These are phyloP conservation scores for Spisula solida DNA, from an alignment of 2,888 invertebrate genomes.

Conservation along the genomic window DNA sequence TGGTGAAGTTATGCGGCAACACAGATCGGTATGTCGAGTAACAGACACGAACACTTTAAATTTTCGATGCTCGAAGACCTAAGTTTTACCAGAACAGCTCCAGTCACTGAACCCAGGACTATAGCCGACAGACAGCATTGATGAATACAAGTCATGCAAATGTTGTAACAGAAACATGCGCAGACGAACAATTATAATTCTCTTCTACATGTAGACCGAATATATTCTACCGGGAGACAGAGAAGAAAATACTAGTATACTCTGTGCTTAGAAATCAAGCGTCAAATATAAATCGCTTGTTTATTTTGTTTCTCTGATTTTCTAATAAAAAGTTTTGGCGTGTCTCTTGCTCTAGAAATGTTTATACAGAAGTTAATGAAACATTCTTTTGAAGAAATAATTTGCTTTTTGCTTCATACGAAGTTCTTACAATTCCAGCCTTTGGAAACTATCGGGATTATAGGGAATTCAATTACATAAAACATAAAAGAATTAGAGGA, in stretches of 20 bases:
- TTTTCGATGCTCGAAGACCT: neutral
- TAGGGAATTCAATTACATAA: too few relatives aligned
- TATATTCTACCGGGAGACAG: neutral
- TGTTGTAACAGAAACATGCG: neutral
- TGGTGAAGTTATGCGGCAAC: neutral
- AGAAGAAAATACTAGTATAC: neutral
- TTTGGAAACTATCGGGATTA: too few relatives aligned
- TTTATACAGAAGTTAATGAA: constrained; percentile 29
- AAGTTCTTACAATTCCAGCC: neutral
- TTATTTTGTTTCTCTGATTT: constrained; percentile 27
- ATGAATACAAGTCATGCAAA: neutral
- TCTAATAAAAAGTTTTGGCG: constrained; percentile 28
- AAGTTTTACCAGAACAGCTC: constrained; percentile 16
- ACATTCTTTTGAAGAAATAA: constrained; percentile 32
- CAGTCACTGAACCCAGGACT: neutral
- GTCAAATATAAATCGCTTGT: constrained; percentile 19
- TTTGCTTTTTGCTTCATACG: neutral
- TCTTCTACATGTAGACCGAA: neutral
- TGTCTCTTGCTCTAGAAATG: constrained; percentile 17
- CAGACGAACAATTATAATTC: neutral
- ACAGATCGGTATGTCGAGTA: neutral
- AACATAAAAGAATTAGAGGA: too few relatives aligned
- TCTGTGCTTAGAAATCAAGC: constrained; percentile 16
- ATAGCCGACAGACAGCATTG: neutral
- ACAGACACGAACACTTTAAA: neutral